A percentile compares a stretch with the other conserved stretches of the same genome.
Conservation (phyloP, 2,797 vertebrate genomes). For the Molothrus ater region DNA sequence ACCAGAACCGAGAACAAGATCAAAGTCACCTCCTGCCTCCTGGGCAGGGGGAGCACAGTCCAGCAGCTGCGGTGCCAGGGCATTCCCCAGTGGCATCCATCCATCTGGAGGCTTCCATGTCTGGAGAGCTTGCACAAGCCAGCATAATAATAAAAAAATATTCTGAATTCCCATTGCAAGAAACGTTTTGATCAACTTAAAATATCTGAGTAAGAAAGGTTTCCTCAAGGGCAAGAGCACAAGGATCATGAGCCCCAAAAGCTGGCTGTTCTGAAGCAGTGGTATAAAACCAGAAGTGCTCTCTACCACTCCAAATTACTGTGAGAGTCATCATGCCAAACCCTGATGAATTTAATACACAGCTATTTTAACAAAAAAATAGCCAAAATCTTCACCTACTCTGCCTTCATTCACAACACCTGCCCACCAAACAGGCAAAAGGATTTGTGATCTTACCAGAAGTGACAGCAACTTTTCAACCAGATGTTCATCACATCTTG, state of each 20-base stretch:
- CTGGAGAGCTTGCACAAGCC: neutral
- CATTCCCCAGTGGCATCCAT: neutral
- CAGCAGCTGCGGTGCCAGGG: neutral
- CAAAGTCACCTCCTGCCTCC: neutral
- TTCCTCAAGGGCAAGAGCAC: neutral
- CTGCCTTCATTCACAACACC: neutral
- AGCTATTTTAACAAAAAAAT: neutral
- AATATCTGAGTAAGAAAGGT: neutral
- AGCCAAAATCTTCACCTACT: neutral
- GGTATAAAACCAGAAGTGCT: neutral
- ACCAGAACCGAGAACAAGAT: neutral
- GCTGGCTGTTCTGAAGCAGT: neutral
- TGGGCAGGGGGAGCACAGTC: neutral
- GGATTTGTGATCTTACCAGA: neutral
- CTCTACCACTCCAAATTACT: neutral
- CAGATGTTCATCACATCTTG: neutral
- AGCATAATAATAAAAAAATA: neutral
- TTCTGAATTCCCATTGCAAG: rapidly evolving
- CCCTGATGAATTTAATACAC: neutral
- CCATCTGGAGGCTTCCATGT: neutral
- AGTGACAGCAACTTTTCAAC: neutral
- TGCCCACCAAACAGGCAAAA: neutral
- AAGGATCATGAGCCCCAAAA: neutral
- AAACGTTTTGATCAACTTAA: neutral
- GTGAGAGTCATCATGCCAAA: neutral